phyloP scores from a whole-genome alignment of 2,113 vertebrate genomes.

The Falco punctatus region DNA sequence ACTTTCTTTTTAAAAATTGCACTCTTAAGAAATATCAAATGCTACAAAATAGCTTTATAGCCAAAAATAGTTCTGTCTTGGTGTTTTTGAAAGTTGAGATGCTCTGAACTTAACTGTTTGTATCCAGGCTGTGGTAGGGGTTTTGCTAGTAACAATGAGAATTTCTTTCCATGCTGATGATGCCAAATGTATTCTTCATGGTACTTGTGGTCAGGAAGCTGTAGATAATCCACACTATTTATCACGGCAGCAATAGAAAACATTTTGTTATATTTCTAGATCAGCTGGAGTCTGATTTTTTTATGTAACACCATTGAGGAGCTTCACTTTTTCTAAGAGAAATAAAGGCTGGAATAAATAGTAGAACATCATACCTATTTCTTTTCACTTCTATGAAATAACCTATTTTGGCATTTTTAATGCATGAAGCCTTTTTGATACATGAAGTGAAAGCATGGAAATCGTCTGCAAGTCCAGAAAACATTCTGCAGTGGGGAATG shows the following conservation, averaged over 20 bases:
- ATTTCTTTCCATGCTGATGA: background rate
- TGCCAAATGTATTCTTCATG: background rate
- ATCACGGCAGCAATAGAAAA: background rate
- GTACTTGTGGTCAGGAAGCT: background rate
- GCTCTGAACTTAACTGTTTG: background rate
- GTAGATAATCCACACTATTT: background rate
- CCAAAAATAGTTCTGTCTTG: background rate
- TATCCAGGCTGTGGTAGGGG: background rate
- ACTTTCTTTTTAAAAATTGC: background rate
- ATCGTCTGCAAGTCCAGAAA: background rate
- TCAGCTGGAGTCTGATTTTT: background rate
- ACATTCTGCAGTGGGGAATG: background rate
- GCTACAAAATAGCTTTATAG: background rate
- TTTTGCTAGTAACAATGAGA: background rate
- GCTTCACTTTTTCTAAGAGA: background rate
- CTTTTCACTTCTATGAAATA: background rate
- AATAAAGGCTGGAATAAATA: background rate
- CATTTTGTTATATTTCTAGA: background rate
- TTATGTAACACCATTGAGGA: background rate
- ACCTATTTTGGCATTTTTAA: background rate
- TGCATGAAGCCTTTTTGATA: background rate
- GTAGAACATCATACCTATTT: background rate
- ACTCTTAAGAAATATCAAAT: slow-evolving; percentile 12
- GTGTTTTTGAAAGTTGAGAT: slow-evolving; percentile 3
- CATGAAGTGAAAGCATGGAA: background rate